A percentile compares a stretch with the other conserved stretches of the same genome.
Conservation (phyloP, 2,888 invertebrate genomes). For the Dynastes maya region DNA sequence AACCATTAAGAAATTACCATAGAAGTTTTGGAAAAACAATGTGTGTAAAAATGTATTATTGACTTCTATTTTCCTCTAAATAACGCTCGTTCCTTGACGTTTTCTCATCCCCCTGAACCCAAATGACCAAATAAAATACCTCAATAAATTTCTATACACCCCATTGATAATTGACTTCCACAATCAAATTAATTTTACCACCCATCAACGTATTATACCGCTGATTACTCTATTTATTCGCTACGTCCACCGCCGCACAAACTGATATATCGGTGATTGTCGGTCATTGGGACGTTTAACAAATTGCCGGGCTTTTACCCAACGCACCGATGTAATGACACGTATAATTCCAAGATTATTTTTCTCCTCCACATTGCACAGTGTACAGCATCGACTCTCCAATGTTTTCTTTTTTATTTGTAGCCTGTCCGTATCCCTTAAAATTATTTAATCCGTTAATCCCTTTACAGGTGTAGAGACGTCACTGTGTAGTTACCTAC, state of each 20-base stretch:
- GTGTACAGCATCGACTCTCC: background rate
- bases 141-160: too few species aligned
- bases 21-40: too few species aligned
- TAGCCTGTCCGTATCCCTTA: background rate
- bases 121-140: too few species aligned
- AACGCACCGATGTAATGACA: slow-evolving; percentile 27
- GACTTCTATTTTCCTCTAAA: too few species aligned
- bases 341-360: slow-evolving; percentile 36
- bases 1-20: too few species aligned
- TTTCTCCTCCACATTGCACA: background rate
- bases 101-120: too few species aligned
- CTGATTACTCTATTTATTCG: slow-evolving; percentile 6
- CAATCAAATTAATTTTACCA: slow-evolving; percentile 4
- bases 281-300: slow-evolving; percentile 14
- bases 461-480: background rate
- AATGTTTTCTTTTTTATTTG: background rate
- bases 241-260: background rate
- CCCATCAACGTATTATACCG: slow-evolving; percentile 4
- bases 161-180: background rate
- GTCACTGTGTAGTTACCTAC: background rate
- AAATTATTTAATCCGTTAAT: background rate
- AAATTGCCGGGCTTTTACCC: slow-evolving; percentile 14
- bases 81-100: too few species aligned
- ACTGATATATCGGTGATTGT: slow-evolving; percentile 12
- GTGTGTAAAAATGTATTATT: too few species aligned